Conservation (phyloP, 2,113 vertebrate species). For the Dicaeum eximium region DNA sequence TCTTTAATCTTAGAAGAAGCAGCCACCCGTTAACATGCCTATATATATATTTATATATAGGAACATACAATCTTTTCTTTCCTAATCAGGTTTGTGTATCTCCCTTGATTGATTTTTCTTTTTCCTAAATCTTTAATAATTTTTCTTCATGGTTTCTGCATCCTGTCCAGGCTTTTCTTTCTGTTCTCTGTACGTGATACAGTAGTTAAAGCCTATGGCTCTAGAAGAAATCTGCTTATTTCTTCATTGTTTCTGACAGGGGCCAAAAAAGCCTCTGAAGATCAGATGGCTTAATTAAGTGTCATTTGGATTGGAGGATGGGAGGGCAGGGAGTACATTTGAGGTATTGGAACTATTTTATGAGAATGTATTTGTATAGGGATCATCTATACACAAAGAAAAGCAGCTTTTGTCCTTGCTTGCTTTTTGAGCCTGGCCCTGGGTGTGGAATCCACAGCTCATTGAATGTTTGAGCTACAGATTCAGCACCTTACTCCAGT, state of each 20-base stretch:
- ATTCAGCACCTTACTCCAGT: not conserved
- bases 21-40: conserved; percentile 29
- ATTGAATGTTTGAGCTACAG: not conserved
- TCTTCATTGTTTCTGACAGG: conserved; percentile 4
- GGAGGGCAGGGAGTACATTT: not conserved
- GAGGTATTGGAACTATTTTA: not conserved
- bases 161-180: conserved; percentile 26
- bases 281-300: conserved; percentile 32
- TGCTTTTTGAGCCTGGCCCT: not conserved
- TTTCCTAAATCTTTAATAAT: conserved; percentile 52
- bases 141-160: conserved; percentile 52
- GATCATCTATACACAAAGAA: not conserved
- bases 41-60: conserved; percentile 34
- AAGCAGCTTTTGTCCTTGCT: not conserved
- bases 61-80: conserved; percentile 44
- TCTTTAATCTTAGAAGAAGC: conserved; percentile 59
- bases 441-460: not conserved
- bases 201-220: not conserved
- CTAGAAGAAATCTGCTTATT: conserved; percentile 21
- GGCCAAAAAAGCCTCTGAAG: not conserved
- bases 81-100: conserved; percentile 61
- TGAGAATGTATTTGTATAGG: not conserved
- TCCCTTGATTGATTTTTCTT: conserved; percentile 58
- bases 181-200: not conserved
- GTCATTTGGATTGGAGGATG: not conserved